Evolutionary conservation across 2,888 invertebrate species (phyloP).

Genomic region (Chloroclystis v-ata): DNA sequence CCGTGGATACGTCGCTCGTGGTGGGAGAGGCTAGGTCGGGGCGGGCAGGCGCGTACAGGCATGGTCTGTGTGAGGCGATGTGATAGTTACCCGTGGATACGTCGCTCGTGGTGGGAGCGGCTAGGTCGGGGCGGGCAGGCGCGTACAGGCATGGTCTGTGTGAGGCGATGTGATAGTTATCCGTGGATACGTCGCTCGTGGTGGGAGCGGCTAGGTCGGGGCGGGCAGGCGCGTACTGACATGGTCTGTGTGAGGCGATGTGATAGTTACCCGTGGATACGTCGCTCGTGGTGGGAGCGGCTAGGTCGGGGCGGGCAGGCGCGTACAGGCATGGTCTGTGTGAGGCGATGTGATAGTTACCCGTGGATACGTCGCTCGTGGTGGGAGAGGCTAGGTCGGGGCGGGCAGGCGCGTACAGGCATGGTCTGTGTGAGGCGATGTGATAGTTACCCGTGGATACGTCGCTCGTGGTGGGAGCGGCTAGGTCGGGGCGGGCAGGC

Average conservation of each 20-base stretch:
- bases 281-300: conserved; percentile 69
- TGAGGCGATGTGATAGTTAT: too few relatives aligned
- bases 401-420: conserved; percentile 68
- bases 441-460: conserved; percentile 63
- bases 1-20: too few relatives aligned
- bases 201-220: conserved; percentile 70
- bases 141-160: too few relatives aligned
- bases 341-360: conserved; percentile 39
- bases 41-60: too few relatives aligned
- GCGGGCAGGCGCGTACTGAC: conserved; percentile 58
- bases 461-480: conserved; percentile 69
- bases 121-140: too few relatives aligned
- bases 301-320: conserved; percentile 72
- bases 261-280: conserved; percentile 37
- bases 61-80: too few relatives aligned
- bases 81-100: too few relatives aligned
- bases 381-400: conserved; percentile 70
- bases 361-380: conserved; percentile 73
- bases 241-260: too few relatives aligned
- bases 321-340: conserved; percentile 44
- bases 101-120: too few relatives aligned
- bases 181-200: conserved; percentile 62
- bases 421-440: conserved; percentile 11
- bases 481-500: conserved; percentile 74
- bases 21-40: too few relatives aligned